phyloP scores from a whole-genome alignment of 2,113 vertebrate genomes.

The Struthio camelus region DNA sequence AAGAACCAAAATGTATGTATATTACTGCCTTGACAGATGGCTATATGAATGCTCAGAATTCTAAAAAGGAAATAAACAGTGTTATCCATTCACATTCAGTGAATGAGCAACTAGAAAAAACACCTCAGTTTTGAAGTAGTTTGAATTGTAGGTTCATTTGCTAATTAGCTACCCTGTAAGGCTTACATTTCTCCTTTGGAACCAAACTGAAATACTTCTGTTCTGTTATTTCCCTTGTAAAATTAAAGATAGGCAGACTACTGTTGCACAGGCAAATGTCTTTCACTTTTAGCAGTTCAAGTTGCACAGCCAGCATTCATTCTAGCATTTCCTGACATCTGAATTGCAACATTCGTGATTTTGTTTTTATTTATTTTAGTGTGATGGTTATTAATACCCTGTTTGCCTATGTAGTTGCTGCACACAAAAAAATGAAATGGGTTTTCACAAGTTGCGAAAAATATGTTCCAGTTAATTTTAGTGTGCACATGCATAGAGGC shows the following conservation, averaged over 20 bases:
- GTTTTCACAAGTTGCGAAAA: background rate
- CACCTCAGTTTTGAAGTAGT: background rate
- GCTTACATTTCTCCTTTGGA: conserved; percentile 21
- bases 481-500: background rate
- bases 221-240: background rate
- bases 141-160: background rate
- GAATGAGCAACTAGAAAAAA: background rate
- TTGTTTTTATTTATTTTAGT: background rate
- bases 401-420: background rate
- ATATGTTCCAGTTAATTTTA: background rate
- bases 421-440: background rate
- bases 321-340: background rate
- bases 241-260: background rate
- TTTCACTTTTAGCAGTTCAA: background rate
- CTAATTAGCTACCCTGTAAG: background rate
- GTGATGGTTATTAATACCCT: background rate
- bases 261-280: background rate
- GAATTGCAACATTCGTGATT: background rate
- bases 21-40: background rate
- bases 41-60: background rate
- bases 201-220: background rate
- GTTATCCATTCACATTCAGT: background rate
- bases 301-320: background rate
- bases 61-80: background rate
- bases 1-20: background rate